phyloP scores from a whole-genome alignment of 2,797 vertebrate genomes.

The Cygnus olor region DNA sequence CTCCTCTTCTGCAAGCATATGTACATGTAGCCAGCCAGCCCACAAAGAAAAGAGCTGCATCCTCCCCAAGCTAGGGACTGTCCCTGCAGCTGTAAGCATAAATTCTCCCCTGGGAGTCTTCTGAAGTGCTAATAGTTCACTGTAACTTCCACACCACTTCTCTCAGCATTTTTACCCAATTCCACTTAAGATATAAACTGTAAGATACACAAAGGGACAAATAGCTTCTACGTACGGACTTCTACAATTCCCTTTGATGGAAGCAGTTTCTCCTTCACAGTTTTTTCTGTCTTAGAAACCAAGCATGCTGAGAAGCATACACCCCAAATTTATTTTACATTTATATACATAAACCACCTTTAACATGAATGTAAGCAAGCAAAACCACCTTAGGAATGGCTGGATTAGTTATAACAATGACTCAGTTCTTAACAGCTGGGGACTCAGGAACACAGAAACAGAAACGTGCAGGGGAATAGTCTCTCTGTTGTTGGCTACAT shows the following conservation, averaged over 20 bases:
- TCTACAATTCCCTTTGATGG: not conserved
- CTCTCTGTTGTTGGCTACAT: not conserved
- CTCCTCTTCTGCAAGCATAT: not conserved
- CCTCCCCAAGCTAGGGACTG: not conserved
- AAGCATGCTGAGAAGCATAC: not conserved
- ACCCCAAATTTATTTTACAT: not conserved
- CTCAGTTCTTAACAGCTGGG: not conserved
- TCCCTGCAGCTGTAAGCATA: conserved; percentile 7
- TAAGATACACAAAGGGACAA: not conserved
- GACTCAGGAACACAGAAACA: not conserved
- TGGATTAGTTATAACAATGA: not conserved
- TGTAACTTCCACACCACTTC: not conserved
- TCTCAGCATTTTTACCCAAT: not conserved
- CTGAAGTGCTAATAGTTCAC: conserved; percentile 3
- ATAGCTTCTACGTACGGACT: not conserved
- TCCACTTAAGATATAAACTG: not conserved
- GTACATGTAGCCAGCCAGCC: not conserved
- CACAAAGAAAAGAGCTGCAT: not conserved
- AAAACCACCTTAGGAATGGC: not conserved
- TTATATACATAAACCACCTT: not conserved
- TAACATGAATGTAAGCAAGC: too few species aligned
- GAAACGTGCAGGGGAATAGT: not conserved
- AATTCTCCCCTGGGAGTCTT: not conserved
- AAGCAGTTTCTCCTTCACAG: not conserved
- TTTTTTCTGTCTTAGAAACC: not conserved